Evolutionary conservation across 2,888 invertebrate genomes (phyloP).

Genomic region (Ectemnius cavifrons): DNA sequence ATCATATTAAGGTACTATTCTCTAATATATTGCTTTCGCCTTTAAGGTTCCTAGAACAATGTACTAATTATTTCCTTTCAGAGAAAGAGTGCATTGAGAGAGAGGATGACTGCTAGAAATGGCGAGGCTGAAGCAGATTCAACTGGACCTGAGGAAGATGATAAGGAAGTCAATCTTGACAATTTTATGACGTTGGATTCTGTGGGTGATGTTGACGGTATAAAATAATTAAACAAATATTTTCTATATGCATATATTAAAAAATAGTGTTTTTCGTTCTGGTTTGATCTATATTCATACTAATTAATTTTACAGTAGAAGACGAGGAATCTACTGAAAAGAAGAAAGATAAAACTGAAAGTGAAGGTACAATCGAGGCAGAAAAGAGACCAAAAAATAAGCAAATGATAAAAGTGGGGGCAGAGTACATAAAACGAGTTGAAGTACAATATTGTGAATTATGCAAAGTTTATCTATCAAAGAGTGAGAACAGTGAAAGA

Average conservation of each 20-base stretch:
- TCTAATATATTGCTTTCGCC: no score
- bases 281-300: constrained; percentile 8
- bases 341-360: constrained; percentile 78
- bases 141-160: constrained; percentile 84
- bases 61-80: constrained; percentile 61
- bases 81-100: constrained; percentile 81
- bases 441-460: constrained; percentile 90
- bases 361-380: constrained; percentile 67
- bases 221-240: constrained; percentile 38
- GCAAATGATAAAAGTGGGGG: constrained; percentile 86
- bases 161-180: constrained; percentile 87
- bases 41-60: no score
- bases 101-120: constrained; percentile 77
- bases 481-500: constrained; percentile 81
- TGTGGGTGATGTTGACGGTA: constrained; percentile 90
- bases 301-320: constrained; percentile 62
- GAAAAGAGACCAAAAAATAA: constrained; percentile 81
- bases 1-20: constrained; percentile 86
- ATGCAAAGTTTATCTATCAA: constrained; percentile 87
- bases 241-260: not conserved
- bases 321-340: constrained; percentile 82
- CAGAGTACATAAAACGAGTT: constrained; percentile 87
- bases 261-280: not conserved
- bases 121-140: constrained; percentile 79
- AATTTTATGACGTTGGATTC: constrained; percentile 94